Base-by-base conservation (phyloP, 2,113 vertebrate species). In the Eretmochelys imbricata region DNA sequence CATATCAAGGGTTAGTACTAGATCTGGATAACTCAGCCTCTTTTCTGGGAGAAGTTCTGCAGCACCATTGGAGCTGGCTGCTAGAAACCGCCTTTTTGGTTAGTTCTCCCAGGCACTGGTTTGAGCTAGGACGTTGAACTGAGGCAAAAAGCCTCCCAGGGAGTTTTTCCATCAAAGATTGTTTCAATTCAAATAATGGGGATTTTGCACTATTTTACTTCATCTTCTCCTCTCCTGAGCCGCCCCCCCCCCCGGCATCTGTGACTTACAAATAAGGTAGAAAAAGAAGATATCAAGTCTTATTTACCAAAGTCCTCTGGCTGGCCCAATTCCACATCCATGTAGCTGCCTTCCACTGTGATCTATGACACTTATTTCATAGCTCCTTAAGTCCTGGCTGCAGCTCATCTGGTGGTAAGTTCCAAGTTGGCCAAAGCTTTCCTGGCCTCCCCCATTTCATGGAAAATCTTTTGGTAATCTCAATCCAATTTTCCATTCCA, bases 371-470 rank as follows among this genome's bases (percentile, higher is more conserved):
- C 54, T 84, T 8, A 85, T 91, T 92, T 85, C 50, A 55, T 72
- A 92, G 83, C 2, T 50, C 19, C 22, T 54, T 1, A 62, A 85
- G 9, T n/a, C 92, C 19, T 49, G 87, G 17, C 46, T 54, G 75
- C 29, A 96, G 83, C 54, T 80, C 0, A 2, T 46, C 51, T 48
- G 11, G 27, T 35, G 65, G 17, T 25, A 57, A 42, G 69, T 42
- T 42, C 62, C 31, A 75, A 42, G 38, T 11, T 3, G 65, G 31
- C 9, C 53, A 80, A 78, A 80, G 51, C 35, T 78, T 83, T 42
- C n/a, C 38, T 75, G 69, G 51, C 69, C 9, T 57, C 3, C 1
- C 2, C 0, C 2, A 0, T 12, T 84, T 55, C 2, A 81, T 24
- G n/a, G 50, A 87, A 57, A 50, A 79, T 13, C 80, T 95, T 62